Base-by-base conservation (phyloP, 2,113 vertebrate species). In the Coptodon bakossiorum region DNA sequence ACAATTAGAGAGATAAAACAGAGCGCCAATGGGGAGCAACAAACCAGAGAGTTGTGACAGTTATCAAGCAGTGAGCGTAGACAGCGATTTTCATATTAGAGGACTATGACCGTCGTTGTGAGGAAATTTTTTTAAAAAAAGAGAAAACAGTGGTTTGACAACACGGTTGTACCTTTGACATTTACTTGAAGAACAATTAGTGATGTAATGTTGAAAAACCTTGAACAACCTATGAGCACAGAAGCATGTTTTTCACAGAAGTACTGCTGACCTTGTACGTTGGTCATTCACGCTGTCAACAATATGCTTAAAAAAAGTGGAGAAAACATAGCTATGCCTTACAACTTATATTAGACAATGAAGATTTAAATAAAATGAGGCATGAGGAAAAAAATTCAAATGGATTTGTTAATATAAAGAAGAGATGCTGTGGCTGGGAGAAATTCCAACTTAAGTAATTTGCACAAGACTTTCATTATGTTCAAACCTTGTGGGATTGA, bases 391-490 rank as follows among this genome's bases (percentile, higher is more conserved):
- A 45, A 38, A 56, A 86, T 16, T 85, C 27, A 36, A 90, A 88
- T 84, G 29, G 81, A 91, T 91, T 91, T 88, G 87, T 86, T 84
- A 88, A 81, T 80, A 87, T 83, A 40, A 86, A 91, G 63, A 89
- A 68, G 76, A 81, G 53, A 83, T 6, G 40, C 63, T 57, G 85
- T 80, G 85, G 80, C 71, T 57, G 84, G 82, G 57, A 90, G 80
- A 80, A 90, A 91, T 87, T 73, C 68, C 53, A 83, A 87, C 79
- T 90, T 80, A 90, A 92, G 89, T 84, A 52, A 91, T 91, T 93
- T 92, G 79, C 94, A 93, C 92, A 90, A 92, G 90, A 90, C 86
- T 92, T 92, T 88, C 68, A 93, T 93, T 91, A 91, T 40, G 56
- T 87, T 81, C 17, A 79, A 92, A 92, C 89, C 71, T 85, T 61